Evolutionary conservation across 2,888 invertebrate genomes (phyloP).

Genomic region (Heliconius erato): DNA sequence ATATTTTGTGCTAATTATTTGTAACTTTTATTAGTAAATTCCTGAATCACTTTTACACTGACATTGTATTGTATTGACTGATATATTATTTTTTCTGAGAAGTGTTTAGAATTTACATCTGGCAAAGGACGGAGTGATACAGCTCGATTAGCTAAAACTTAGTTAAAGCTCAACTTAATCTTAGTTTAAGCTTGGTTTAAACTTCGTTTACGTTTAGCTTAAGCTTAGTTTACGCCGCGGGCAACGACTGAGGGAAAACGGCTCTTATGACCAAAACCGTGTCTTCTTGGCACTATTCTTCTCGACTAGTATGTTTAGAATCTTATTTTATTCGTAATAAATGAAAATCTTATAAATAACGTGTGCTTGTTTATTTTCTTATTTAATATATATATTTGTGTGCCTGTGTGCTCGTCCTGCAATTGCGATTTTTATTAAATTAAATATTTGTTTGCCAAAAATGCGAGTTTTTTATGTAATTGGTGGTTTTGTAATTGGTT

Average conservation of each 20-base stretch:
- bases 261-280: slow-evolving; percentile 45
- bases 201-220: background rate
- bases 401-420: background rate
- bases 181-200: background rate
- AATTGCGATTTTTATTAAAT: slow-evolving; percentile 11
- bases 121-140: background rate
- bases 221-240: background rate
- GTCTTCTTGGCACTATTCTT: slow-evolving; percentile 24
- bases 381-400: background rate
- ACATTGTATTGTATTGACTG: no score
- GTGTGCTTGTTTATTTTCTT: slow-evolving; percentile 14
- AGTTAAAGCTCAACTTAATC: background rate
- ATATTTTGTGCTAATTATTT: no score
- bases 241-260: slow-evolving; percentile 37
- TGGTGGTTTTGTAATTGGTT: background rate
- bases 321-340: slow-evolving; percentile 38
- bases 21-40: background rate
- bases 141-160: slow-evolving; percentile 5
- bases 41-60: background rate
- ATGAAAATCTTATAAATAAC: slow-evolving; percentile 26
- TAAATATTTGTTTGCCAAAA: no score
- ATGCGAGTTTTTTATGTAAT: slow-evolving; percentile 2
- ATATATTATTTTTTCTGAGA: background rate
- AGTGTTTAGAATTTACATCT: background rate
- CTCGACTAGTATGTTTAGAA: slow-evolving; percentile 35